Evolutionary conservation across 2,888 invertebrate species (phyloP), one percentile per base, ranked within the genome.

Genomic region (Operophtera brumata): DNA sequence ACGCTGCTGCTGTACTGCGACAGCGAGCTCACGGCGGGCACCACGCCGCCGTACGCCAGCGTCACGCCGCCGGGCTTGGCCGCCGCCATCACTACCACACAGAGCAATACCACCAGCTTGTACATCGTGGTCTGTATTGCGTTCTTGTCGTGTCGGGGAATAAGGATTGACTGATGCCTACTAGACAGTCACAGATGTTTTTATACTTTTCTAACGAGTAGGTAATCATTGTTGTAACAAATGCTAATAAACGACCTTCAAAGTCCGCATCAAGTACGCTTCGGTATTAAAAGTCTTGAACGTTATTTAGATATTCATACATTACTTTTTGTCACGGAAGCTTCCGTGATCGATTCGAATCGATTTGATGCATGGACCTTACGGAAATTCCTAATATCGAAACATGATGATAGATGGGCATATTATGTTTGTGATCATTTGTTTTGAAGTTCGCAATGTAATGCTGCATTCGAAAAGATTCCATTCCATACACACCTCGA

Each of bases 21-120:
- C 44, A 71, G 70, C 8, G 81, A 80, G 47, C 70, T 71, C 49
- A 69, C 62, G 30, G 71, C 80, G 10, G 84, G 83, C 14, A 77
- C 73, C 39, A 82, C 78, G 59, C 79, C 34, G 78, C 49, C 25
- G 37, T 66, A 86, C 1, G 77, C 75, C 69, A 80, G 7, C 1
- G 84, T 70, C 35, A 77, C 46, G 42, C 77, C 54, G 9, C 77
- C 54, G 9, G 90, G 90, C 76, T 86, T 90, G 76, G 93, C 93
- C 62, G 84, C 91, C 62, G 89, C 92, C 76, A 93, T 69, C 71
- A 92, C 91, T 74, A 91, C 78, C 59, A 92, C 81, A 72, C 92
- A 92, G 77, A 91, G 91, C 89, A 93, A 91, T 82, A 92, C 92
- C 90, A 92, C 91, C 91, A 90, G 77, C 78, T 89, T 89, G 75